Base-by-base conservation (phyloP, 2,888 invertebrate species). In the Lissonota sp. region DNA sequence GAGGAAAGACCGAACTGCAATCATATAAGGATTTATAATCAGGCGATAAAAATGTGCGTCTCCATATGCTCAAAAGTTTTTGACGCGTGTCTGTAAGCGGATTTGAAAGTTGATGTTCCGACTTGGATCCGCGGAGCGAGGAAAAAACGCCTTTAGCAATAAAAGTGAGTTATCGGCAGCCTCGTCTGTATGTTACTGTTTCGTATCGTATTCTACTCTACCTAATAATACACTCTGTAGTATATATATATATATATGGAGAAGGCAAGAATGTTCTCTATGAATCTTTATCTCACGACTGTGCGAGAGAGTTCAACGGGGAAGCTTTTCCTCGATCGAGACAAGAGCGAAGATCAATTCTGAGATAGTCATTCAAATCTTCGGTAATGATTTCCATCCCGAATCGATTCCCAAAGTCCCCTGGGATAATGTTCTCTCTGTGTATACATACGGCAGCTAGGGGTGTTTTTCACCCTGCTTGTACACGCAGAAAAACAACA, bases 371-470 rank as follows among this genome's bases (percentile, higher is more conserved):
- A 92, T 92, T 91, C 89, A 92, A 92, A 92, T 92, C 89, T 90
- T 88, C 88, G 87, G 90, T 92, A 92, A 92, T 92, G 92, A 92
- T 92, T 92, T 92, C 91, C 91, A 91, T 91, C 89, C 87, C 90
- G 88, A 92, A 92, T 92, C 92, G 92, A 92, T 92, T 92, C 84
- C 85, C 83, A 89, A 90, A 89, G 87, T 90, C 91, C 89, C 92
- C 85, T 91, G 92, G 90, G 92, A 67, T 42, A 92, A 90, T 91
- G 89, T 80, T 80, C 26, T 26, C 83, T 81, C 60, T 72, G 75
- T 79, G 79, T 85, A 85, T 87, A 16, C 60, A 60, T 10, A 60
- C 57, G 51, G 78, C 77, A 84, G 80, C 67, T 78, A 82, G 86
- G 85, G 84, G 82, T 83, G 82, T 84, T 79, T 82, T 73, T 85